These are phyloP conservation scores for Drosophila conformis DNA, from an alignment of 2,888 invertebrate species.

Conservation along the genomic window DNA sequence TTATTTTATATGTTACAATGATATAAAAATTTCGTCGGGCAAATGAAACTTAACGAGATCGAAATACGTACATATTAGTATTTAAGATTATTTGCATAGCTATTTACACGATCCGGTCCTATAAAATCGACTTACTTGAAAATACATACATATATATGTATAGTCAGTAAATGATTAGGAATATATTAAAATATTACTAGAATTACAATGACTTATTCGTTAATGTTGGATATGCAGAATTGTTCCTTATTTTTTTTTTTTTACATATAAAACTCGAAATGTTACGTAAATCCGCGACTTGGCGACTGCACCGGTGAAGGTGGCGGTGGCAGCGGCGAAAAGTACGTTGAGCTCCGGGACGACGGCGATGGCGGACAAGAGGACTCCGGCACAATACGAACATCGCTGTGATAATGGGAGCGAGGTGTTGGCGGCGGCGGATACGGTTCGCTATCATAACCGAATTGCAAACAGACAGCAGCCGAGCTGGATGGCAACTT, in stretches of 20 bases:
- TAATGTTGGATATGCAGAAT: conserved; percentile 2
- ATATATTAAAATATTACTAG: conserved; percentile 19
- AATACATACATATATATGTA: conserved; percentile 54
- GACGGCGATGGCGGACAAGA: conserved; percentile 89
- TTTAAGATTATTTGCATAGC: conserved; percentile 35
- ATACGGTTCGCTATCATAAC: conserved; percentile 89
- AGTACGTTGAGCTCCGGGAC: conserved; percentile 91
- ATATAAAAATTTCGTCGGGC: conserved; percentile 50
- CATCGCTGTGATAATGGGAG: conserved; percentile 91
- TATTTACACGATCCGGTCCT: conserved; percentile 44
- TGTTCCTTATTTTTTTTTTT: conserved; percentile 2
- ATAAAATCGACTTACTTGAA: conserved; percentile 49
- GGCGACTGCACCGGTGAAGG: conserved; percentile 91
- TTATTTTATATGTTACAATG: conserved; percentile 32
- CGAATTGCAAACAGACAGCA: conserved; percentile 85
- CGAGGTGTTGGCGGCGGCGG: conserved; percentile 92
- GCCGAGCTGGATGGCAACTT: conserved; percentile 84
- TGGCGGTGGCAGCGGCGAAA: conserved; percentile 93
- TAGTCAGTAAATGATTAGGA: conserved; percentile 45
- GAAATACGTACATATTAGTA: conserved; percentile 34
- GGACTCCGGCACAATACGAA: conserved; percentile 86
- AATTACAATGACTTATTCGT: conserved; percentile 1
- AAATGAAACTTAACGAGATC: conserved; percentile 76
- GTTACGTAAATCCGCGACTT: conserved; percentile 85
- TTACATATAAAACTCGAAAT: conserved; percentile 84